Evolutionary conservation across 2,888 invertebrate genomes (phyloP), one percentile per base, ranked within the genome.

Genomic region (Rotaria socialis): DNA sequence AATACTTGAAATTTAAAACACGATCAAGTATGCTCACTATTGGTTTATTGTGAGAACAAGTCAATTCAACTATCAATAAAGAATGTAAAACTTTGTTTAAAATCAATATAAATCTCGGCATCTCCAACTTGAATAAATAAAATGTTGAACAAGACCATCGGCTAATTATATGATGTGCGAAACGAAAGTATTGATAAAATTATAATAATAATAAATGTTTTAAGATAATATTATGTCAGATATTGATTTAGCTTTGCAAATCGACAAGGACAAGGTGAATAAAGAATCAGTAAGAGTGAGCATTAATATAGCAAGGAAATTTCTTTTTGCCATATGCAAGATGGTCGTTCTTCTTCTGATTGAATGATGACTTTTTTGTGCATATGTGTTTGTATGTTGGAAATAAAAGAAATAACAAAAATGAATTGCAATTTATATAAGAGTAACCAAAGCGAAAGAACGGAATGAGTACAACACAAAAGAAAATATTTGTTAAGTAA

Each of bases 401-500:
- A 27, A 35, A 27, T 67, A 67, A 67, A 67, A 67, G 35, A 67
- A 67, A 52, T 52, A 52, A 52, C 52, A 52, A 67, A 67, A 35
- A 10, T 16, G 19, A 35, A 35, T 67, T 67, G 16, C 67, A 41
- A 67, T 67, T 35, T 67, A 35, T 67, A 41, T 35, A 67, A 67
- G 67, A 67, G 67, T 67, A 67, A 35, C 67, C 16, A 41, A 35
- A 14, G 35, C 2, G 35, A 67, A 41, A 35, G 67, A 67, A 35
- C 35, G 67, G 35, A 67, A 35, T 67, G 16, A 67, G 35, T 14
- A 67, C 35, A 67, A 41, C 67, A 67, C 35, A 67, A 67, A 67
- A 67, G 67, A 67, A 67, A 67, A 67, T 67, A 67, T 67, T 67
- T 67, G 67, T 67, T 35, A 67, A 67, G 67, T 41, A 67, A 67